phyloP scores from a whole-genome alignment of 2,888 invertebrate species.

The Tanypteryx hageni region DNA sequence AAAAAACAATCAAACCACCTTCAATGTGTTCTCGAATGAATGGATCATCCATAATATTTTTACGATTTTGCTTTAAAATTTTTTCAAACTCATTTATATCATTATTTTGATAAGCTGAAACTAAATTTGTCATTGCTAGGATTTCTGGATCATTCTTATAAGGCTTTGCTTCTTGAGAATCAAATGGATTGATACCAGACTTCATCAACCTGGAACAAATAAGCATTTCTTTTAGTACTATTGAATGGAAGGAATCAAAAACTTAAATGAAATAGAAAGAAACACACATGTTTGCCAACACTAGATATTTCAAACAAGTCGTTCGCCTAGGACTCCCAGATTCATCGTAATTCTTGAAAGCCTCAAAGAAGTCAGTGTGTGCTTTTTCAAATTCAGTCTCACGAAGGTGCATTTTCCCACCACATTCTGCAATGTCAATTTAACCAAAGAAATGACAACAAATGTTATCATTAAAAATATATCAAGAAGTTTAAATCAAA shows the following conservation, averaged over 20 bases:
- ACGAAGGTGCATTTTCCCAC: constrained; percentile 99
- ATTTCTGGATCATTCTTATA: constrained; percentile 99
- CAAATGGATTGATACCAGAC: constrained; percentile 99
- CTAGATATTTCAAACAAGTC: constrained; percentile 98
- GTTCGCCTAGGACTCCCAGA: constrained; percentile 97
- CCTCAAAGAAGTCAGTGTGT: constrained; percentile 99
- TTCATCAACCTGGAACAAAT: constrained; percentile 91
- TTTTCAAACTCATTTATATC: constrained; percentile 99
- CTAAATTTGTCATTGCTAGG: constrained; percentile 98
- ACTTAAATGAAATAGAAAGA: not conserved
- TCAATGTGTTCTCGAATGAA: constrained; percentile 99
- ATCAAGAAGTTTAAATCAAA: not conserved
- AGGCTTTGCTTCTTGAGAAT: constrained; percentile 99
- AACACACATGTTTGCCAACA: constrained; percentile 97
- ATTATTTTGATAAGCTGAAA: constrained; percentile 97
- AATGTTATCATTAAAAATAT: not conserved
- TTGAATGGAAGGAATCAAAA: constrained; percentile 93
- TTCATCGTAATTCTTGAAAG: constrained; percentile 99
- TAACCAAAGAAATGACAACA: not conserved
- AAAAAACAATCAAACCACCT: constrained; percentile 74
- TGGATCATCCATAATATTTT: constrained; percentile 99
- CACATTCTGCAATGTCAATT: constrained; percentile 85
- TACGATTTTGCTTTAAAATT: constrained; percentile 94
- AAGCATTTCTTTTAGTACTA: constrained; percentile 77
- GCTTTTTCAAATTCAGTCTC: constrained; percentile 99